A percentile compares a stretch with the other conserved stretches of the same genome.
Conservation (phyloP, 2,888 invertebrate species). For the Ectobius pallidus region DNA sequence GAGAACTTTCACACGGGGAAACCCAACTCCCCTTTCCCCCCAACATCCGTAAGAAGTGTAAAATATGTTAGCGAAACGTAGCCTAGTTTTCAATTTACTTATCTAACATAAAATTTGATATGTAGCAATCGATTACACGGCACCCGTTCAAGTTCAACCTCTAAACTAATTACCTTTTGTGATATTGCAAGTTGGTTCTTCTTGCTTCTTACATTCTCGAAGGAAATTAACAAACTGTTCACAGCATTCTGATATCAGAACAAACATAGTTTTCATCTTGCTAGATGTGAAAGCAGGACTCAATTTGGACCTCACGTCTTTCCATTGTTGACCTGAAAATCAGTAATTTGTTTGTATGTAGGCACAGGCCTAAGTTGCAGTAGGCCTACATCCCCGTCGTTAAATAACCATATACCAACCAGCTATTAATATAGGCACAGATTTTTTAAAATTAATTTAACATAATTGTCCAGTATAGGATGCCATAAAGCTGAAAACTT, state of each 20-base stretch:
- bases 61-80: not conserved
- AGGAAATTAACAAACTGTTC: not conserved
- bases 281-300: too few relatives aligned
- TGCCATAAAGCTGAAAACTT: not conserved
- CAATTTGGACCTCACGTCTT: constrained; percentile 14
- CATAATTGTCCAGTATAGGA: not conserved
- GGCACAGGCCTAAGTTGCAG: not conserved
- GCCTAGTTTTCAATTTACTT: too few relatives aligned
- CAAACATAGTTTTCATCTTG: constrained; percentile 26
- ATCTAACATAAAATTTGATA: too few relatives aligned
- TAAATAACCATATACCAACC: too few relatives aligned
- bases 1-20: not conserved
- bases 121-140: not conserved
- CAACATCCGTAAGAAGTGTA: not conserved
- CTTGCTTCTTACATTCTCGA: not conserved
- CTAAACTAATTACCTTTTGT: not conserved
- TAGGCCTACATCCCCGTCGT: too few relatives aligned
- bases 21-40: too few relatives aligned
- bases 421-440: not conserved
- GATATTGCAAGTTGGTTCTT: not conserved
- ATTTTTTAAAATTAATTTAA: too few relatives aligned
- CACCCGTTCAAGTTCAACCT: not conserved
- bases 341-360: too few relatives aligned
- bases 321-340: constrained; percentile 27
- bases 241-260: constrained; percentile 5